These are phyloP conservation scores for Atta colombica DNA, from an alignment of 1,140 invertebrate genomes.

Conservation along the genomic window DNA sequence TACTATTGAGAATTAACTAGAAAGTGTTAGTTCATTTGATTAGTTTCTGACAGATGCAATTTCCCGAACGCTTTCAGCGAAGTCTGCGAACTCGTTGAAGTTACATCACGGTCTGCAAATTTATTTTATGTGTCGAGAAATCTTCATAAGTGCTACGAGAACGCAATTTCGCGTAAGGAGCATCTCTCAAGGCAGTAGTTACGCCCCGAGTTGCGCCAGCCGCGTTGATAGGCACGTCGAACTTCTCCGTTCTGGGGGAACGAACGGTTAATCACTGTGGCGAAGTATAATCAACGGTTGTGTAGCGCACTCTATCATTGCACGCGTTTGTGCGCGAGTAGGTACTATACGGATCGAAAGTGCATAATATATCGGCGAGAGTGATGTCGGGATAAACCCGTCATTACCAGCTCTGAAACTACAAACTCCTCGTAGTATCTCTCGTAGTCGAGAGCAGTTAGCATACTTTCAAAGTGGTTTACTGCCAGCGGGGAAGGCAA, in stretches of 20 bases:
- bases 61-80: not conserved
- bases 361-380: conserved; percentile 36
- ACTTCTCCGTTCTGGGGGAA: conserved; percentile 42
- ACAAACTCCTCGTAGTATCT: conserved; percentile 28
- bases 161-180: not conserved
- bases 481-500: not conserved
- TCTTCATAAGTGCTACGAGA: not conserved
- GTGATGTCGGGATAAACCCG: conserved; percentile 42
- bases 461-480: conserved; percentile 32
- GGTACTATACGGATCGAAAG: conserved; percentile 23
- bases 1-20: not conserved
- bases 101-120: conserved; percentile 8
- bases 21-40: not conserved
- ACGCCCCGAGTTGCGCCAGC: conserved; percentile 1
- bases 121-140: not conserved
- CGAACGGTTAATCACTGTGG: conserved; percentile 67
- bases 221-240: conserved; percentile 29
- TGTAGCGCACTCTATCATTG: not conserved
- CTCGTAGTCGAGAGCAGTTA: conserved; percentile 29
- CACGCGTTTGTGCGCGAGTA: not conserved
- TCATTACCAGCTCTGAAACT: conserved; percentile 26
- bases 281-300: conserved; percentile 63
- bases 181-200: conserved; percentile 15
- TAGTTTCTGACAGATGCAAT: not conserved
- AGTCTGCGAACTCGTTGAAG: not conserved